Percentiles rank a stretch among this genome's conserved stretches.
These are phyloP conservation scores for Dysidea cf. avara DNA, from an alignment of 37 sponge, comb jelly and placozoan genomes.

Conservation along the genomic window DNA sequence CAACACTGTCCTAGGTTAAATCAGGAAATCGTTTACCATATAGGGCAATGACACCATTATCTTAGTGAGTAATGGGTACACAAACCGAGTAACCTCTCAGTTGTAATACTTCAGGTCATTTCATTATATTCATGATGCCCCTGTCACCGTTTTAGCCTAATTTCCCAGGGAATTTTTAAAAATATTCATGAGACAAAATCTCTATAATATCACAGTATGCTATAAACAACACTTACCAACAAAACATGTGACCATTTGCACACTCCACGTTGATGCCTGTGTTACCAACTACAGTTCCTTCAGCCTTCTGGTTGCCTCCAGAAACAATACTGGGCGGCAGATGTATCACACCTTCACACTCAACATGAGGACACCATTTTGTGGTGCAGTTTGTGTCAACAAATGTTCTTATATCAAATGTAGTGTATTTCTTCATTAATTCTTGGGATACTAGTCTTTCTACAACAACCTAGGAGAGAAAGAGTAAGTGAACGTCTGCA, in stretches of 20 bases:
- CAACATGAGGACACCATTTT: conserved; percentile 29
- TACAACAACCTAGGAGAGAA: conserved; percentile 2
- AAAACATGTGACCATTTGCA: conserved; percentile 73
- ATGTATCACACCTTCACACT: background rate
- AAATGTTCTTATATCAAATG: conserved; percentile 27
- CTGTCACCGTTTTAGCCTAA: too few relatives aligned
- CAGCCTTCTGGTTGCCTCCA: background rate
- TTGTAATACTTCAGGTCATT: too few relatives aligned
- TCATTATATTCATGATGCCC: too few relatives aligned
- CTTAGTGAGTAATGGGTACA: too few relatives aligned
- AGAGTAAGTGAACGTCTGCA: background rate
- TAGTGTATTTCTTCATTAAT: conserved; percentile 3
- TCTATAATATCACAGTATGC: too few relatives aligned
- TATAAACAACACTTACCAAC: conserved; percentile 56
- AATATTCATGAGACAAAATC: too few relatives aligned
- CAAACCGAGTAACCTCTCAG: too few relatives aligned
- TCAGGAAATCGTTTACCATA: too few relatives aligned
- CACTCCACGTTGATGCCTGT: conserved; percentile 70
- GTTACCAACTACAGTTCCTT: background rate
- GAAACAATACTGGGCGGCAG: background rate
- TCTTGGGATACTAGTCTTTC: conserved; percentile 5
- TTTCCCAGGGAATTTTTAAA: too few relatives aligned
- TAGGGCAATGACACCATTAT: too few relatives aligned
- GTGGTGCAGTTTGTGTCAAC: conserved; percentile 12
- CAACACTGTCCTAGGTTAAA: too few relatives aligned